phyloP scores from a whole-genome alignment of 2,797 vertebrate genomes.

The Gymnothorax javanicus region DNA sequence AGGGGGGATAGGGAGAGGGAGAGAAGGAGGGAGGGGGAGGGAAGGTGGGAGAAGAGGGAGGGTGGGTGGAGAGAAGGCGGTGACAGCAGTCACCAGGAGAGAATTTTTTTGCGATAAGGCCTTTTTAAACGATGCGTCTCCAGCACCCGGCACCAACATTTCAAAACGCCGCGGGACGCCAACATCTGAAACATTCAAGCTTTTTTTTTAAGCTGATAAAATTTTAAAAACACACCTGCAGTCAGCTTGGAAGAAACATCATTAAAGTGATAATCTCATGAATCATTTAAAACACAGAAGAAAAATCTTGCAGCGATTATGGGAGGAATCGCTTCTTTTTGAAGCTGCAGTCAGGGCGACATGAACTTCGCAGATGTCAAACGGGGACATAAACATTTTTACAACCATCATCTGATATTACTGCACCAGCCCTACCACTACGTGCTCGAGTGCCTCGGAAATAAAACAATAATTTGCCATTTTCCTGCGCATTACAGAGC shows the following conservation, averaged over 20 bases:
- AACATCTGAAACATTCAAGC: no score
- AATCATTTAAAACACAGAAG: no score
- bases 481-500: not conserved
- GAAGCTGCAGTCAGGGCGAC: not conserved
- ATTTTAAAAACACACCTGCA: no score
- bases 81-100: constrained; percentile 45
- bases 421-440: no score
- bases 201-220: no score
- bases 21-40: constrained; percentile 1
- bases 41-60: not conserved
- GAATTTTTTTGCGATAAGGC: not conserved
- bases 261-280: no score
- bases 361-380: not conserved
- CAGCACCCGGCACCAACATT: not conserved
- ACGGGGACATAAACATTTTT: not conserved
- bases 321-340: not conserved
- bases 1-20: not conserved
- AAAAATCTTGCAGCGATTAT: not conserved
- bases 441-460: no score
- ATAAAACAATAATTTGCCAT: no score
- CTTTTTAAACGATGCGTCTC: no score
- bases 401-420: no score
- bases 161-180: no score
- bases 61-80: constrained; percentile 35
- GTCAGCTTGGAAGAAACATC: no score